These are phyloP conservation scores for Lasiommata megera DNA, from an alignment of 2,888 invertebrate species.

Conservation along the genomic window DNA sequence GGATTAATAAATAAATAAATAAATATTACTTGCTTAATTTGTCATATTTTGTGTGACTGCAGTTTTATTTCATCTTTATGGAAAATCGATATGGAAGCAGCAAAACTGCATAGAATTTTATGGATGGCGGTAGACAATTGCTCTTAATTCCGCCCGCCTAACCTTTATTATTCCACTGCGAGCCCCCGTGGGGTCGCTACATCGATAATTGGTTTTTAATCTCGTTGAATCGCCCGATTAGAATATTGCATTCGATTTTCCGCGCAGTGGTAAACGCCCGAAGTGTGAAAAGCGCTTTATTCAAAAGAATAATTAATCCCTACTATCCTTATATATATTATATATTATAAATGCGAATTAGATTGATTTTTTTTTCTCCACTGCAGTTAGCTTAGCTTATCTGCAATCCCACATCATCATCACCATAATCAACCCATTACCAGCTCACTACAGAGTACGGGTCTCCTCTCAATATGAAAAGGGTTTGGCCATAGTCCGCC, in stretches of 20 bases:
- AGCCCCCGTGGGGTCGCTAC: conserved; percentile 28
- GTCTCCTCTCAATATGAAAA: too few relatives aligned
- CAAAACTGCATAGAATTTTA: background rate
- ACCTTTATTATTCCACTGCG: conserved; percentile 34
- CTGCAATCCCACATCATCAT: too few relatives aligned
- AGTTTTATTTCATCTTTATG: background rate
- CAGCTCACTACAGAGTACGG: too few relatives aligned
- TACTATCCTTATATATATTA: too few relatives aligned
- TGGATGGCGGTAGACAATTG: background rate
- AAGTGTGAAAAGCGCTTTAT: conserved; percentile 5
- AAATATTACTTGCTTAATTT: too few relatives aligned
- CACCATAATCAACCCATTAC: too few relatives aligned
- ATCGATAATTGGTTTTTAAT: conserved; percentile 45
- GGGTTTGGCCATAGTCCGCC: too few relatives aligned
- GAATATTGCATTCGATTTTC: conserved; percentile 39
- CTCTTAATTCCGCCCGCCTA: conserved; percentile 31
- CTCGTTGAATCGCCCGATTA: conserved; percentile 41
- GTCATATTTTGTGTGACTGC: too few relatives aligned
- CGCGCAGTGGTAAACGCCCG: conserved; percentile 27
- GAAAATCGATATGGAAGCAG: background rate
- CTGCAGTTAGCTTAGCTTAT: too few relatives aligned
- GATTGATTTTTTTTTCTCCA: too few relatives aligned
- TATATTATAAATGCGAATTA: too few relatives aligned
- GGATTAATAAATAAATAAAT: too few relatives aligned
- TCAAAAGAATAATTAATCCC: background rate